Conservation (phyloP, 1,140 invertebrate species). For the Micrasema longulum region DNA sequence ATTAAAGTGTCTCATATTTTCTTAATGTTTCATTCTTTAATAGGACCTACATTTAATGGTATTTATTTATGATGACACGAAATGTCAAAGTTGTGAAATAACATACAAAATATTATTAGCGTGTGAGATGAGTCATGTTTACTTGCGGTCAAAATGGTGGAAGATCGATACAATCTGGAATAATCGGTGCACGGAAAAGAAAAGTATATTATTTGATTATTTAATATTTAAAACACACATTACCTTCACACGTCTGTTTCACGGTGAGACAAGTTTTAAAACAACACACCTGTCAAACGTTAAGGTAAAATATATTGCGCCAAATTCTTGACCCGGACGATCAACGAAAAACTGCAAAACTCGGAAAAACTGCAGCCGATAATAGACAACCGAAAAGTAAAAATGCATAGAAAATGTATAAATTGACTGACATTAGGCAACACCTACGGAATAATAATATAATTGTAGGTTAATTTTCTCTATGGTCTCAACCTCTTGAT, state of each 20-base stretch:
- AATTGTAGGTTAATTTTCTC: too few species aligned
- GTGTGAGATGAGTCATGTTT: conserved; percentile 32
- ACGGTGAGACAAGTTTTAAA: neutral
- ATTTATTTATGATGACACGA: neutral
- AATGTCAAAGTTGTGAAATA: neutral
- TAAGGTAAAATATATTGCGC: conserved; percentile 10
- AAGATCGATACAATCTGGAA: conserved; percentile 28
- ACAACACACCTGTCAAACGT: conserved; percentile 5
- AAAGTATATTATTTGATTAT: neutral
- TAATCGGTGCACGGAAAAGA: conserved; percentile 1
- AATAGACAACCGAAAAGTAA: too few species aligned
- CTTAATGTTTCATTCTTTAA: too few species aligned
- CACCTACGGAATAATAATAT: too few species aligned
- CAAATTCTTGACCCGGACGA: neutral
- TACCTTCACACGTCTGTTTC: conserved; percentile 1
- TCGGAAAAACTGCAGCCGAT: neutral
- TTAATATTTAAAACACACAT: neutral
- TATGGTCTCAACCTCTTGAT: too few species aligned
- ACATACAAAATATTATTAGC: neutral
- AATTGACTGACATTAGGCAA: too few species aligned
- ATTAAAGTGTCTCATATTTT: too few species aligned
- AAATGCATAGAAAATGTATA: too few species aligned
- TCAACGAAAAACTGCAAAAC: neutral
- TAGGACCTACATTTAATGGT: too few species aligned
- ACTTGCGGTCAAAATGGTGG: conserved; percentile 31